Evolutionary conservation across 2,113 vertebrate genomes (phyloP), one percentile per base, ranked within the genome.

Genomic region (Gracilinanus agilis): DNA sequence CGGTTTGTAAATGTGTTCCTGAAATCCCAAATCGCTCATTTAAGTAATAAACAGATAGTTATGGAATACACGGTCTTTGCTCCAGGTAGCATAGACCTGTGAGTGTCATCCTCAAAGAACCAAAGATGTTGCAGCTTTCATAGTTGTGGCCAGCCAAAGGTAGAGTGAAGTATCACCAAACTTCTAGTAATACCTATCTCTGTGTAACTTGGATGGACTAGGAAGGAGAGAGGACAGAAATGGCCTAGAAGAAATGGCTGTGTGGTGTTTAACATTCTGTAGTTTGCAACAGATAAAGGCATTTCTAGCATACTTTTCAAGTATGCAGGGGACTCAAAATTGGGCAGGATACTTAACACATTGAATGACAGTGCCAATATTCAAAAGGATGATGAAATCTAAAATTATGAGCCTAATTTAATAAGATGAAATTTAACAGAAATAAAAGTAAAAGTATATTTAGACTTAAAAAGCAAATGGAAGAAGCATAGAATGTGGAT

Each of bases 1-100:
- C 98, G 99, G 99, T 99, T 67, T 93, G 97, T 97, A 91, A 94
- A 75, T 8, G 21, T 88, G 83, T 11, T 91, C 91, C 40, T 95
- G n/a, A 3, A 53, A n/a, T 2, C 3, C 7, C 55, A 91, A 91
- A 90, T 91, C 49, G 53, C 93, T 89, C 53, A 56, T 34, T 67
- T 7, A 75, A 56, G n/a, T 40, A 40, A 83, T 40, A 83, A 23
- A 83, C 29, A 67, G 6, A 83, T n/a, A 40, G 19, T 23, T 83
- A 83, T 40, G 34, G 61, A 40, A 16, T 9, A 75, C 16, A 19
- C 61, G 19, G 1, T 75, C 16, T 75, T 23, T 83, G 67, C 7
- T 34, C 8, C 58, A 34, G 58, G 27, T 29, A 13, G 11, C 3
- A 67, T 34, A 67, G 27, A n/a, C 34, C n/a, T 40, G 2, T 4